Evolutionary conservation across 2,888 invertebrate genomes (phyloP), one percentile per base, ranked within the genome.

Genomic region (Conistra vaccinii): DNA sequence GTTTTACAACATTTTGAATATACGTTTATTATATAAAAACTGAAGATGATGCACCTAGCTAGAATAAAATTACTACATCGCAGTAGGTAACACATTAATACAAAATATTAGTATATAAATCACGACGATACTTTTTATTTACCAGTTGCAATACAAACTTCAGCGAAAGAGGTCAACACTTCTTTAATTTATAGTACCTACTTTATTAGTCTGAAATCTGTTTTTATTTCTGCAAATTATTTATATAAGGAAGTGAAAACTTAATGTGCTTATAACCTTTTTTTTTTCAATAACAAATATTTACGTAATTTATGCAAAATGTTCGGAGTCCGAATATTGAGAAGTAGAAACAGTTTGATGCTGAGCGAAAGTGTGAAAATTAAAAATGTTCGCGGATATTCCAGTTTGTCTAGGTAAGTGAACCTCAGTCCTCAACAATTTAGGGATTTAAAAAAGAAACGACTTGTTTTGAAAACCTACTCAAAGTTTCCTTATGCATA

Each of bases 351-450:
- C 2, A 62, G 23, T 80, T n/a, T 63, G 1, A 17, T 74, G 45
- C 23, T 66, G 2, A 39, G 45, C 10, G 48, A 57, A 23, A 29
- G 29, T 63, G 9, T 53, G 17, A 62, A 62, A 53, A 45, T 63
- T 2, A 74, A 62, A 32, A 7, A 53, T 1, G 14, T 2, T 5
- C 26, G 57, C 35, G 26, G 35, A 57, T 62, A 67, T 65, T 79
- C 73, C n/a, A 62, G 45, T 53, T 17, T 45, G 0, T 17, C 42
- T 14, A 14, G 65, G 79, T 80, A 69, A 74, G 80, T 51, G 5
- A 32, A 32, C 32, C n/a, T 32, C 32, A 32, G 32, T 32, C 32
- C 32, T 32, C 32, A 32, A 32, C 32, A 32, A 32, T 32, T 32
- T 32, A 32, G n/a, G 2, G 32, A 32, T 32, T 32, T 32, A 32